phyloP scores from a whole-genome alignment of 2,888 invertebrate species.

The Steinernema hermaphroditum region DNA sequence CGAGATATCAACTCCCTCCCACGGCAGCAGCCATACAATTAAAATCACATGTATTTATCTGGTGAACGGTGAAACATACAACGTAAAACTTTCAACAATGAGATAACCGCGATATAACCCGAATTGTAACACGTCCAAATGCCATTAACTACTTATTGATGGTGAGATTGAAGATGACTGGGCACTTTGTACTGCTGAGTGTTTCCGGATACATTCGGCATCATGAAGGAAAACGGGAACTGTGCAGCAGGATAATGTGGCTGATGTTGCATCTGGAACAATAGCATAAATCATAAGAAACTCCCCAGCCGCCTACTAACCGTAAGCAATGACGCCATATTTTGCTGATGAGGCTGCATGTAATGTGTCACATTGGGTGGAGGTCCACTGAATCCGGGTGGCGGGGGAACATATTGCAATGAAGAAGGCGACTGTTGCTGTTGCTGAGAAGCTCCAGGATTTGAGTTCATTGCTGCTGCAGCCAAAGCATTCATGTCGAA shows the following conservation, averaged over 20 bases:
- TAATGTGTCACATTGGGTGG: neutral
- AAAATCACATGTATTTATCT: too few species aligned
- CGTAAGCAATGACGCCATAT: neutral
- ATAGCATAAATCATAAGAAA: neutral
- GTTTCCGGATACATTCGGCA: neutral
- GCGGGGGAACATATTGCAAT: neutral
- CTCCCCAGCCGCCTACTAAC: neutral
- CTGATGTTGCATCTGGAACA: neutral
- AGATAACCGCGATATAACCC: too few species aligned
- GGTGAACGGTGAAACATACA: too few species aligned
- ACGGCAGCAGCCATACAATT: too few species aligned
- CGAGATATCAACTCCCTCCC: too few species aligned
- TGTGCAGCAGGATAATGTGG: neutral
- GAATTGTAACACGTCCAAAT: too few species aligned
- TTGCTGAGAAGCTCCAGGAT: neutral
- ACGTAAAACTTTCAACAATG: too few species aligned
- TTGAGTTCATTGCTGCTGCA: neutral
- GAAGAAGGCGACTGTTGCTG: neutral
- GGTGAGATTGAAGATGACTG: too few species aligned
- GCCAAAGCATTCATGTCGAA: slow-evolving; percentile 17
- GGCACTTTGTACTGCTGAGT: neutral
- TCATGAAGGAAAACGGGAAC: neutral
- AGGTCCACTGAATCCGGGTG: neutral
- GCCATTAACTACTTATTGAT: too few species aligned
- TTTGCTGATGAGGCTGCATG: neutral